phyloP scores from a whole-genome alignment of 2,888 invertebrate genomes.

The Coecobrya sp. region DNA sequence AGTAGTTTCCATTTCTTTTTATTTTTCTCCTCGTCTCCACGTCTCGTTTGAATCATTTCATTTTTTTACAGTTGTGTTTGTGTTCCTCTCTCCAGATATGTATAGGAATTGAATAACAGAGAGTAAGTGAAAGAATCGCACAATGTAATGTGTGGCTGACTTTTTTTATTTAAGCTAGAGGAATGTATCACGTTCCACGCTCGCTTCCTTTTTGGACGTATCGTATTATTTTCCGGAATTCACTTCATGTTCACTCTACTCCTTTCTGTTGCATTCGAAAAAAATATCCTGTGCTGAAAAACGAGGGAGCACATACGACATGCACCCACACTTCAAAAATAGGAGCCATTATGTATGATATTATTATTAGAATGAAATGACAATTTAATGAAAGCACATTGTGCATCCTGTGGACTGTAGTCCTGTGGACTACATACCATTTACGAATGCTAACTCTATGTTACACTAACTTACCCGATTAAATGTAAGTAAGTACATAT shows the following conservation, averaged over 20 bases:
- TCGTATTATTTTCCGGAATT: slow-evolving; percentile 59
- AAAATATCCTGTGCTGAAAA: neutral
- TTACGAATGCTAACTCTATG: too few relatives aligned
- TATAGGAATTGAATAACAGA: slow-evolving; percentile 19
- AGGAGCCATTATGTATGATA: slow-evolving; percentile 34
- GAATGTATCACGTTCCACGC: slow-evolving; percentile 56
- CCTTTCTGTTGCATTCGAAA: slow-evolving; percentile 6
- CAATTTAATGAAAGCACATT: slow-evolving; percentile 43
- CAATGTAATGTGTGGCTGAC: slow-evolving; percentile 12
- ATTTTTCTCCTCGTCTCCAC: neutral
- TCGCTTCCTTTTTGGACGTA: slow-evolving; percentile 40
- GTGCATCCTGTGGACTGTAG: neutral
- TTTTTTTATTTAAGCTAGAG: slow-evolving; percentile 21
- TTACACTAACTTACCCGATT: neutral
- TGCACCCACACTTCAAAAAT: neutral
- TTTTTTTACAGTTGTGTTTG: neutral
- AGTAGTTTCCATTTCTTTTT: slow-evolving; percentile 47
- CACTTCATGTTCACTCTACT: slow-evolving; percentile 20
- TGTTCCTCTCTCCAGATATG: neutral
- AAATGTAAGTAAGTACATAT: neutral
- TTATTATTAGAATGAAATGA: slow-evolving; percentile 55
- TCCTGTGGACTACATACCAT: neutral
- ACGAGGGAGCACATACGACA: neutral
- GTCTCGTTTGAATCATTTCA: neutral
- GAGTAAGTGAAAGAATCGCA: neutral